phyloP scores from a whole-genome alignment of 2,797 vertebrate genomes.

The Ciconia nigra region DNA sequence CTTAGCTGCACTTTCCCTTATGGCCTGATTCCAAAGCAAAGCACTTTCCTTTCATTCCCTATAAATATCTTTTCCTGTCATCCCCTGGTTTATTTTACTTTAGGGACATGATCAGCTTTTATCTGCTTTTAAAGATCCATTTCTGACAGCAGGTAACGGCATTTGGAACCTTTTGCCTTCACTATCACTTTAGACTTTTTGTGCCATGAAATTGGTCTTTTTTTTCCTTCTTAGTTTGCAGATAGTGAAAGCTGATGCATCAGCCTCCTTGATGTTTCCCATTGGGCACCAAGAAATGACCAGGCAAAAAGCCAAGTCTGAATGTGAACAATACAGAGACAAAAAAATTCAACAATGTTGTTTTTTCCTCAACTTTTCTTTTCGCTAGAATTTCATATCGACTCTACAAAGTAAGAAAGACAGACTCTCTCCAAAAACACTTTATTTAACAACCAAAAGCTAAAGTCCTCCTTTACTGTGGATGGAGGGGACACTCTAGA shows the following conservation, averaged over 20 bases:
- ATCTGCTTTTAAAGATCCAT: slow-evolving; percentile 22
- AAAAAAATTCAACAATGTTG: not conserved
- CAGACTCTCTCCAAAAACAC: not conserved
- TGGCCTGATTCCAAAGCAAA: slow-evolving; percentile 35
- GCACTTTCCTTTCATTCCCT: slow-evolving; percentile 10
- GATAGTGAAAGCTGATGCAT: not conserved
- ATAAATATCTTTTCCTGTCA: slow-evolving; percentile 29
- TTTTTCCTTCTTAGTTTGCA: not conserved
- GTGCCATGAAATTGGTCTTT: not conserved
- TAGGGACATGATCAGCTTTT: slow-evolving; percentile 10
- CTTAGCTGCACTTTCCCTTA: slow-evolving; percentile 23
- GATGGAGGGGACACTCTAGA: not conserved
- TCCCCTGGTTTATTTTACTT: slow-evolving; percentile 36
- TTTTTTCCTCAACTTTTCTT: not conserved
- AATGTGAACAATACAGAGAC: not conserved
- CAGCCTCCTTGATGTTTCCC: not conserved
- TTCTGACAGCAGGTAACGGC: not conserved
- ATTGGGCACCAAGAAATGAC: not conserved
- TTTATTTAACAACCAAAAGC: not conserved
- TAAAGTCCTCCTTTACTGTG: not conserved
- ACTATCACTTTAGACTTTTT: not conserved
- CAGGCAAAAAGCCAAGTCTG: not conserved
- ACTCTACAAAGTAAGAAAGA: not conserved
- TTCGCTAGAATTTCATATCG: not conserved
- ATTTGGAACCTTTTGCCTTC: not conserved